Evolutionary conservation across 2,113 vertebrate genomes (phyloP).

Genomic region (Vireo altiloquus): DNA sequence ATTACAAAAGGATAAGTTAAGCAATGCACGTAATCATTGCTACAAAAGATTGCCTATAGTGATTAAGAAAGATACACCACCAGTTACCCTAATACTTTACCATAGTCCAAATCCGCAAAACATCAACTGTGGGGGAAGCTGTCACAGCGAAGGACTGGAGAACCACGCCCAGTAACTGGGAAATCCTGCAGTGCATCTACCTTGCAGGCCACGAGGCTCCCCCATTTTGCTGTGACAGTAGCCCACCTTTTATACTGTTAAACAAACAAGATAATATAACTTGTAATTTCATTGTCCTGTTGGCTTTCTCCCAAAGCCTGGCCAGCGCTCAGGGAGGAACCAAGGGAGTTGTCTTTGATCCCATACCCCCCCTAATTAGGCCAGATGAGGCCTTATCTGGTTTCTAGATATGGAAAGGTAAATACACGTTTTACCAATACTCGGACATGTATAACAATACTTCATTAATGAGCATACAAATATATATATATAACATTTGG

Average conservation of each 20-base stretch:
- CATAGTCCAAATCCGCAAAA: neutral
- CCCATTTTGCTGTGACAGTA: neutral
- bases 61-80: neutral
- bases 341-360: neutral
- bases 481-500: neutral
- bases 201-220: neutral
- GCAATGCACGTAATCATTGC: too few relatives aligned
- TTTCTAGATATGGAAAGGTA: neutral
- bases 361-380: neutral
- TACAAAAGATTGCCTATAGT: neutral
- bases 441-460: neutral
- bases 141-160: neutral
- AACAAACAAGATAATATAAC: neutral
- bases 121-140: neutral
- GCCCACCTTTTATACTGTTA: neutral
- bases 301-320: neutral
- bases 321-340: neutral
- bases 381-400: neutral
- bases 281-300: neutral
- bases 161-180: neutral
- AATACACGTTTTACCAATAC: neutral
- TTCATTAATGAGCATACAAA: neutral
- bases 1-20: too few relatives aligned
- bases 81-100: neutral
- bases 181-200: neutral